Percentiles rank a stretch among this genome's conserved stretches.
phyloP scores from a whole-genome alignment of 2,797 vertebrate genomes.

The Garrulus glandarius region DNA sequence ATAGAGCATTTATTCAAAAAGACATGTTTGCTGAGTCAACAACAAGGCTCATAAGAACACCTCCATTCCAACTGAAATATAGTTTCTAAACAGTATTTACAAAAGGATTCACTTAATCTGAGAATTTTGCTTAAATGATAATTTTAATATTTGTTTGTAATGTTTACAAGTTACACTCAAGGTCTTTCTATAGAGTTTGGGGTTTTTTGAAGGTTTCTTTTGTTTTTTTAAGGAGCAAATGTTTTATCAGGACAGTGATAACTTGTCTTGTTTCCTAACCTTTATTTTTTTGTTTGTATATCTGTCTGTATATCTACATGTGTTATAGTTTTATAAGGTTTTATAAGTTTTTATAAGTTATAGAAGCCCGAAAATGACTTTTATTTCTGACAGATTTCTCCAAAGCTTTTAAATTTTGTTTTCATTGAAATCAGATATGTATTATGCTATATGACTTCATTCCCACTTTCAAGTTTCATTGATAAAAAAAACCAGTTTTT shows the following conservation, averaged over 20 bases:
- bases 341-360: background rate
- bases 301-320: background rate
- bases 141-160: background rate
- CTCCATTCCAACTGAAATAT: background rate
- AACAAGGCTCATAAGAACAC: background rate
- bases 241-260: background rate
- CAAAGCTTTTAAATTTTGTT: background rate
- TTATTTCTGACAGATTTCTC: background rate
- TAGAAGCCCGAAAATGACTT: background rate
- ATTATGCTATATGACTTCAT: background rate
- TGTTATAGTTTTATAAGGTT: background rate
- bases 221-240: background rate
- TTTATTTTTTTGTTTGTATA: rapidly evolving
- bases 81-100: background rate
- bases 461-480: background rate
- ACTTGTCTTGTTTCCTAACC: background rate
- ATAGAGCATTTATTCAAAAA: background rate
- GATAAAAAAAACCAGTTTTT: background rate
- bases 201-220: background rate
- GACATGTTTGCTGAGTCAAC: background rate
- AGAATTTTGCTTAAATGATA: background rate
- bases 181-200: background rate
- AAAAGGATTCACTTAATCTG: background rate
- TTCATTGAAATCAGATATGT: background rate
- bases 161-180: background rate